Evolutionary conservation across 2,797 vertebrate genomes (phyloP), one percentile per base, ranked within the genome.

Genomic region (Enteromius paludinosus): DNA sequence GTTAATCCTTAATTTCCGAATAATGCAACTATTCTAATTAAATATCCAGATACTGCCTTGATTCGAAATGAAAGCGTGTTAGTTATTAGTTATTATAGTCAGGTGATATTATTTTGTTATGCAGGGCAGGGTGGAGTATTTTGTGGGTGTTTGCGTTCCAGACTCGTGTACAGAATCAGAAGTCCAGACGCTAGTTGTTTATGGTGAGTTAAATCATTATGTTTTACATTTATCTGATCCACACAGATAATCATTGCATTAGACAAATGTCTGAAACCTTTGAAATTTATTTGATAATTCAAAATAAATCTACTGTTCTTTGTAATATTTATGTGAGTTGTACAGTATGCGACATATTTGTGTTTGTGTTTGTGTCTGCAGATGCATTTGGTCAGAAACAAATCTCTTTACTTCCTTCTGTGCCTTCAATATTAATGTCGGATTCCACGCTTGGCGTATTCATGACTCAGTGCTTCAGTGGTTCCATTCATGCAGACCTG

Each of bases 101-200:
- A 41, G 35, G 71, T 47, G 45, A 23, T 80, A 9, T 20, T 71
- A 59, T 56, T 86, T 30, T 75, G 33, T n/a, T 43, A 2, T 64
- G 14, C 25, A 95, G 95, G 94, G 87, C 76, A 64, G 72, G 3
- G 35, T 92, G 38, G 88, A 93, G 74, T 94, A 95, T 85, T 94
- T 95, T 85, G 92, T 94, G 75, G 94, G 94, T 43, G 82, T 95
- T 69, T 96, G 95, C 90, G 91, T 95, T 68, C 95, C 95, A 77
- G 91, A 94, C 86, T 94, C 94, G 8, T 95, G 95, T 54, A 41
- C 41, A 11, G 90, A 93, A 78, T 88, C 90, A 4, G 94, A 96
- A 1, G 92, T 95, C 35, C 73, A 92, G 87, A 83, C 49, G 3
- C 59, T 95, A 69, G 91, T 93, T 38, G 54, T 92, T 83, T 38